Conservation (phyloP, 2,888 invertebrate genomes). For the Miltochrista miniata region DNA sequence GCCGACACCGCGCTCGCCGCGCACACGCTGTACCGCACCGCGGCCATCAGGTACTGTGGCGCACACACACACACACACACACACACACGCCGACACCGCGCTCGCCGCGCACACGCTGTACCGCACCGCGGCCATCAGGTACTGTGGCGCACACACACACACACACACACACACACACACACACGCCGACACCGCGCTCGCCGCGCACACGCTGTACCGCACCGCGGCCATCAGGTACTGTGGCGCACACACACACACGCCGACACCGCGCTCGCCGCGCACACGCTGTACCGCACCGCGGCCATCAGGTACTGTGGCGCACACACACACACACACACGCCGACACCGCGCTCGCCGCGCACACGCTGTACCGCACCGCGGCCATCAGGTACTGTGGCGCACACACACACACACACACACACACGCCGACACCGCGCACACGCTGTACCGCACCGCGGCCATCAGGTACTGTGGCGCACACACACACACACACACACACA, state of each 20-base stretch:
- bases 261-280: neutral
- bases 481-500: neutral
- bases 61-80: neutral
- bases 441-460: neutral
- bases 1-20: neutral
- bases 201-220: neutral
- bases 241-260: neutral
- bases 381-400: neutral
- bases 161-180: neutral
- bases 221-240: neutral
- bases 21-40: neutral
- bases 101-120: neutral
- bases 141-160: neutral
- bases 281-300: too few relatives aligned
- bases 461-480: neutral
- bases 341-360: too few relatives aligned
- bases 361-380: neutral
- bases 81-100: neutral
- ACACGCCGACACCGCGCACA: neutral
- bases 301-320: too few relatives aligned
- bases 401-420: neutral
- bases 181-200: neutral
- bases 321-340: neutral
- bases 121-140: neutral
- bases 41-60: neutral